A percentile compares a stretch with the other conserved stretches of the same genome.
phyloP scores from a whole-genome alignment of 2,113 vertebrate species.

The Jaculus jaculus region DNA sequence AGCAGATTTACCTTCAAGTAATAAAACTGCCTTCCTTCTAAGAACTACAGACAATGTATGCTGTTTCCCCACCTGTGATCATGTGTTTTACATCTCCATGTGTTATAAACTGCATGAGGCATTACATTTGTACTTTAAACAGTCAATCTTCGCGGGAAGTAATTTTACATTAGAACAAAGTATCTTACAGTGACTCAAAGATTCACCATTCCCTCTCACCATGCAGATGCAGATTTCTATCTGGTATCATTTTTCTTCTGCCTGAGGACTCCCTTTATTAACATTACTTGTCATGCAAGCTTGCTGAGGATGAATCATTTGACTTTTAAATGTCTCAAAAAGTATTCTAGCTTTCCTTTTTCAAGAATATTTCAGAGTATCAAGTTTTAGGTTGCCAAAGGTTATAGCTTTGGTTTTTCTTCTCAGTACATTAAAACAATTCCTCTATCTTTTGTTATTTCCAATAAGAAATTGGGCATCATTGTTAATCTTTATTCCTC shows the following conservation, averaged over 20 bases:
- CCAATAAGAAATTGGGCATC: not conserved
- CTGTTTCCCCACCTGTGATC: not conserved
- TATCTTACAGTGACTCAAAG: not conserved
- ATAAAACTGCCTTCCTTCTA: not conserved
- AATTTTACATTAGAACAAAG: not conserved
- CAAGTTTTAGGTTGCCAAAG: not conserved
- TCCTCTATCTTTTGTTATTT: not conserved
- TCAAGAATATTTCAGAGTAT: not conserved
- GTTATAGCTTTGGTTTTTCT: not conserved
- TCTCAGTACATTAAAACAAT: not conserved
- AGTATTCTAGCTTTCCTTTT: not conserved
- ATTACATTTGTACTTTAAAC: conserved; percentile 11
- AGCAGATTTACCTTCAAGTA: not conserved
- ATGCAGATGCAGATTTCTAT: not conserved
- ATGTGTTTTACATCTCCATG: not conserved
- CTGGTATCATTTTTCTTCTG: not conserved
- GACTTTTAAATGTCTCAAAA: not conserved
- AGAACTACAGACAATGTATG: not conserved
- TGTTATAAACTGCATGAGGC: not conserved
- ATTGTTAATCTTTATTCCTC: not conserved
- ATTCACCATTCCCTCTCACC: not conserved
- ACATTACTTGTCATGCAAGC: not conserved
- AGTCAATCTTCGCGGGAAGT: not conserved
- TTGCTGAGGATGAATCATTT: conserved; percentile 7
- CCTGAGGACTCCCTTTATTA: not conserved